Conservation (phyloP, 2,888 invertebrate species). For the Meliscaeva auricollis region DNA sequence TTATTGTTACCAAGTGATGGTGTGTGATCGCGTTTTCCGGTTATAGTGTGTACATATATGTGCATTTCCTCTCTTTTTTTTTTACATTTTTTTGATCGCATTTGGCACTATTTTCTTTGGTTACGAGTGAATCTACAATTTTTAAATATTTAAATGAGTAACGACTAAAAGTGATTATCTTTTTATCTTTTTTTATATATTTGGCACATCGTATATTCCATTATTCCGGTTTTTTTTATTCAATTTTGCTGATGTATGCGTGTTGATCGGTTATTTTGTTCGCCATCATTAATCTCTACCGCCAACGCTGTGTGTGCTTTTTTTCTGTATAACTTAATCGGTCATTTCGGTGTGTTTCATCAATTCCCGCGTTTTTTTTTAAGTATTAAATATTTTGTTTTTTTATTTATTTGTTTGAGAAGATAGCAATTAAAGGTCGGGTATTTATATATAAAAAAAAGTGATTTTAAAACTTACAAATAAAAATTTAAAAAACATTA, state of each 20-base stretch:
- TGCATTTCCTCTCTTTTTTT: slow-evolving; percentile 53
- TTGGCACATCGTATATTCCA: slow-evolving; percentile 26
- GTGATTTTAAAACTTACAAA: slow-evolving; percentile 1
- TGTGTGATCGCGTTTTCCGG: slow-evolving; percentile 69
- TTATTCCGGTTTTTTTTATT: slow-evolving; percentile 61
- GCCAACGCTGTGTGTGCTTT: slow-evolving; percentile 64
- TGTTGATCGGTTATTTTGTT: slow-evolving; percentile 58
- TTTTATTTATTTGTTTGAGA: slow-evolving; percentile 3
- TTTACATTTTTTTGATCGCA: slow-evolving; percentile 19
- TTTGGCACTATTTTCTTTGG: slow-evolving; percentile 4
- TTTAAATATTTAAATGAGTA: slow-evolving; percentile 38
- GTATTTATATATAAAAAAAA: slow-evolving; percentile 26
- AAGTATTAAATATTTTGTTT: no score
- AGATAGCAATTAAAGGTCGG: slow-evolving; percentile 32
- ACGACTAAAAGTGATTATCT: slow-evolving; percentile 46
- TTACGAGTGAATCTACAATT: slow-evolving; percentile 38
- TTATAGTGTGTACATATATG: no score
- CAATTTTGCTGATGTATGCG: slow-evolving; percentile 33
- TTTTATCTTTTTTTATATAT: slow-evolving; percentile 31
- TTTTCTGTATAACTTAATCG: slow-evolving; percentile 57
- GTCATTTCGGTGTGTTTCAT: slow-evolving; percentile 59
- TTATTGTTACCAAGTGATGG: slow-evolving; percentile 64
- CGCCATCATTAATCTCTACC: slow-evolving; percentile 61
- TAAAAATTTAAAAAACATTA: background rate
- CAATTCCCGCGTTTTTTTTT: slow-evolving; percentile 62